Evolutionary conservation across 2,797 vertebrate species (phyloP).

Genomic region (Sebastes aleutianus): DNA sequence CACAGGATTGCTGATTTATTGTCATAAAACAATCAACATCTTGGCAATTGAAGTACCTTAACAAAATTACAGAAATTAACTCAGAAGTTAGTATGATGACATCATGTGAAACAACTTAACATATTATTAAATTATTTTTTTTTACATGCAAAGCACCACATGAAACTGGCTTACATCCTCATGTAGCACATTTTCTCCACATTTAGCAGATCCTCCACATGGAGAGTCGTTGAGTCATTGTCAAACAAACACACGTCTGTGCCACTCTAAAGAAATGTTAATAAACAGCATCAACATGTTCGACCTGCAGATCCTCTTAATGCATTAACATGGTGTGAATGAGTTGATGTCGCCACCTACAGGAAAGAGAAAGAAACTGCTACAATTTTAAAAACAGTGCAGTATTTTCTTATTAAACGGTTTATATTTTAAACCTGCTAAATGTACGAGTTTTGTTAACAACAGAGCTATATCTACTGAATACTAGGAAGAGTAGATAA

Average conservation of each 20-base stretch:
- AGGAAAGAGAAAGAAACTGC: not conserved
- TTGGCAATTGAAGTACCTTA: not conserved
- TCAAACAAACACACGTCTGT: not conserved
- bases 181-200: not conserved
- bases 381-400: not conserved
- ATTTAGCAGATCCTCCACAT: not conserved
- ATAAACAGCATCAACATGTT: not conserved
- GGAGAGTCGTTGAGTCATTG: not conserved
- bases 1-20: not conserved
- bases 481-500: not conserved
- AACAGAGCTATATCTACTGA: not conserved
- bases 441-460: not conserved
- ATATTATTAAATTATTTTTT: not conserved
- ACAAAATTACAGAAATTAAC: not conserved
- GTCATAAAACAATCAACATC: not conserved
- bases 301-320: not conserved
- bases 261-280: not conserved
- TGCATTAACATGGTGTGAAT: not conserved
- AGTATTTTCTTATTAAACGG: not conserved
- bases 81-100: not conserved
- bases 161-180: not conserved
- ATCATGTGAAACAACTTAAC: not conserved
- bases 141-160: not conserved
- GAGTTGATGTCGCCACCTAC: not conserved
- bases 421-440: not conserved